A percentile compares a stretch with the other conserved stretches of the same genome.
These are phyloP conservation scores for Sebastes iracundus DNA, from an alignment of 2,797 vertebrate species.

Conservation along the genomic window DNA sequence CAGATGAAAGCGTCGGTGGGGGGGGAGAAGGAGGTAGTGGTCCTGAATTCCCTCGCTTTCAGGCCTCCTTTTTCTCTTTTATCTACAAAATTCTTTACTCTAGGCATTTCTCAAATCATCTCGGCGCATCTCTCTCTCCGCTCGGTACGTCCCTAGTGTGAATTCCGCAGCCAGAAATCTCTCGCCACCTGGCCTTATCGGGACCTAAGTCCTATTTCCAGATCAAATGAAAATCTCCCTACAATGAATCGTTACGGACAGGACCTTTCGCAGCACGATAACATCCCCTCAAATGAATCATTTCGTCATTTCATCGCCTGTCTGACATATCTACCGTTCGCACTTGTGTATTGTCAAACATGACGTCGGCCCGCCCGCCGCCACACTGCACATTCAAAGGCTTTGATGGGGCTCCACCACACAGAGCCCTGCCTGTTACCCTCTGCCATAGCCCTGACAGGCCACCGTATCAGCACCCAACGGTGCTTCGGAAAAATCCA, in stretches of 20 bases:
- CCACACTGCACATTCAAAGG: constrained; percentile 9
- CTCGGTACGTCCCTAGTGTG: constrained; percentile 25
- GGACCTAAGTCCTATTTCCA: constrained; percentile 42
- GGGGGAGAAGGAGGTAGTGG: not conserved
- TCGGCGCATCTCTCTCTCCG: constrained; percentile 16
- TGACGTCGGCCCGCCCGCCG: constrained; percentile 3
- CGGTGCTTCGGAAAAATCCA: constrained; percentile 51
- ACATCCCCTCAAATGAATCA: constrained; percentile 48
- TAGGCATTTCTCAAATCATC: constrained; percentile 42
- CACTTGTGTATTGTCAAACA: constrained; percentile 63
- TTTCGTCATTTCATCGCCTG: constrained; percentile 60
- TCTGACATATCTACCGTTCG: constrained; percentile 58
- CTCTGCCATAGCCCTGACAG: constrained; percentile 43
- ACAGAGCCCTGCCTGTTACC: constrained; percentile 58
- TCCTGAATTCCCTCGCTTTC: constrained; percentile 44
- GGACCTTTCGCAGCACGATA: constrained; percentile 60
- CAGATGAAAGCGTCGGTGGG: constrained; percentile 41
- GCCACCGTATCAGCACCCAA: constrained; percentile 57
- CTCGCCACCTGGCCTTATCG: constrained; percentile 57
- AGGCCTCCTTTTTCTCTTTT: constrained; percentile 58
- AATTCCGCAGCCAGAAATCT: constrained; percentile 59
- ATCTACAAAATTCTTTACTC: constrained; percentile 60
- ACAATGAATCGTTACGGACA: constrained; percentile 67
- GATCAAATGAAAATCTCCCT: constrained; percentile 64
- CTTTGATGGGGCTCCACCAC: constrained; percentile 60